phyloP scores from a whole-genome alignment of 2,797 vertebrate genomes.

The Sandelia bainsii region DNA sequence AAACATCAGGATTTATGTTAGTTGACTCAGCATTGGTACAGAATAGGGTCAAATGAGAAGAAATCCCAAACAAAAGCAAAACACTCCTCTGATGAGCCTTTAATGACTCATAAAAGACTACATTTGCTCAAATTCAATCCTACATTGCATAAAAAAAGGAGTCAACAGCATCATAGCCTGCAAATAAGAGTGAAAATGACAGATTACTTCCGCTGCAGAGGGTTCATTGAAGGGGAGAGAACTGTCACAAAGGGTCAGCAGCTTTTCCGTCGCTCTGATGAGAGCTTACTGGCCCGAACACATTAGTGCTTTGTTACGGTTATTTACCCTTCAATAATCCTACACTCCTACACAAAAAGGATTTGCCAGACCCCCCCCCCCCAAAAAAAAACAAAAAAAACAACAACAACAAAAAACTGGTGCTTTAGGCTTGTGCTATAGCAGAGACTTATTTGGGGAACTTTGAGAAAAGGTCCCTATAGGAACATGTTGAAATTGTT shows the following conservation, averaged over 20 bases:
- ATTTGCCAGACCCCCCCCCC: background rate
- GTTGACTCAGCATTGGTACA: background rate
- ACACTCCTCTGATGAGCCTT: background rate
- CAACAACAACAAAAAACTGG: too few species aligned
- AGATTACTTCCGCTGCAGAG: conserved; percentile 9
- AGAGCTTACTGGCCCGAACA: conserved; percentile 32
- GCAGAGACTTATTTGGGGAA: background rate
- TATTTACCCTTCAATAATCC: conserved; percentile 43
- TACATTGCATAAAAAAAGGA: conserved; percentile 6
- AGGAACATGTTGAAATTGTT: background rate
- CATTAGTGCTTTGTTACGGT: conserved; percentile 26
- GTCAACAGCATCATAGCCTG: background rate
- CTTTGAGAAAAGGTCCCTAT: background rate
- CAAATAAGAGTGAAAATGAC: conserved; percentile 14
- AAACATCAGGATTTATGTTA: background rate
- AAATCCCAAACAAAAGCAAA: conserved; percentile 16
- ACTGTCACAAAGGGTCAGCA: conserved; percentile 36
- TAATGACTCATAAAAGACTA: background rate
- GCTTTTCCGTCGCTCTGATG: conserved; percentile 28
- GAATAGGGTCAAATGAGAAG: conserved; percentile 8
- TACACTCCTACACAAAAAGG: conserved; percentile 9
- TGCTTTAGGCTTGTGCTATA: conserved; percentile 13
- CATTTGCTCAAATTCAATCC: conserved; percentile 17
- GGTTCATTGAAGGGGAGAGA: conserved; percentile 15
- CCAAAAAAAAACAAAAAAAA: too few species aligned